Base-by-base conservation (phyloP, 2,113 vertebrate species). In the Maccullochella peelii region DNA sequence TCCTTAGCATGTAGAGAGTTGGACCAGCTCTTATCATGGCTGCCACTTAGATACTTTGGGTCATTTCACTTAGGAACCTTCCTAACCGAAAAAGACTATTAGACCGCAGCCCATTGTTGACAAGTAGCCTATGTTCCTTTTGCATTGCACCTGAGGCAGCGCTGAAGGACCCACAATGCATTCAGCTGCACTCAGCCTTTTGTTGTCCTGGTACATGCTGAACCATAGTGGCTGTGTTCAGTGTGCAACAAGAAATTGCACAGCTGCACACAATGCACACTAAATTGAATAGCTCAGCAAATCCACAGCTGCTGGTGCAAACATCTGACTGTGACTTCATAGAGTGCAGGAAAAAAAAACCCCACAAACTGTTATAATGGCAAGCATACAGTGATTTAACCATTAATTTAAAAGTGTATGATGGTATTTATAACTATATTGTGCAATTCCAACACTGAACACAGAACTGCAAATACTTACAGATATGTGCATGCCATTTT, bases 231-330 rank as follows among this genome's bases (percentile, higher is more conserved):
- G 30, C 21, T 59, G 16, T 36, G 10, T n/a, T 74, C 54, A 66
- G n/a, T 0, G 0, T 61, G 54, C 55, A 50, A 16, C 44, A 74
- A 57, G 71, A 82, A 74, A 86, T 54, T 54, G 38, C 47, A 68
- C 57, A 83, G 58, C 27, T 83, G 72, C 44, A 68, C 49, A 80
- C 30, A 58, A 11, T 4, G 71, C 27, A 71, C 40, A 50, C 2
- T 23, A 49, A 68, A 11, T 27, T 79, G 55, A 70, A 79, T 12
- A 50, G 21, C 4, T 68, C 55, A 81, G 50, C 40, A 83, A 59
- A 73, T 76, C 30, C 25, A 59, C 40, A 72, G 33, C 59, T 70
- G 54, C 57, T 44, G 20, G 9, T 55, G 15, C 3, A 73, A 63
- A 77, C 69, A 36, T 58, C 9, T 38, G 36, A 65, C 57, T 55